Base-by-base conservation (phyloP, 2,888 invertebrate genomes). In the Leptothorax acervorum region DNA sequence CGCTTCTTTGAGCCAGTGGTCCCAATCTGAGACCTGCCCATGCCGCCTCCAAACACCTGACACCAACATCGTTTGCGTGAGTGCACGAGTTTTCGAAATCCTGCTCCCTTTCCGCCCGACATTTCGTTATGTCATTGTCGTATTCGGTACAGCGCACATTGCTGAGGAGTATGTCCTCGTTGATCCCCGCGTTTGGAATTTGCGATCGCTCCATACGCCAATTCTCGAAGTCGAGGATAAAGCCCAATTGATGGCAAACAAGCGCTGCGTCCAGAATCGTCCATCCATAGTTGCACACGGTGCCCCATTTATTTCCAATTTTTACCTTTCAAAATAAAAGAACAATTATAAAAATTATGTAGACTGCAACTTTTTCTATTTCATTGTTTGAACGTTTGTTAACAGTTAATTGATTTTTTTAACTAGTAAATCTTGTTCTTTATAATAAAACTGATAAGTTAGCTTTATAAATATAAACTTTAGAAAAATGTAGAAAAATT, bases 241-340 rank as follows among this genome's bases (percentile, higher is more conserved):
- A 96, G 0, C 99, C 99, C 87, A 99, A 95, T 95, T 99, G 99
- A 95, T 99, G 98, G 93, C 99, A 99, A 0, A 98, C 99, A 70
- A 99, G 95, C 0, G 99, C 98, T 0, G 99, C 99, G 93, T 98
- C 97, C 63, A 97, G 96, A 31, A 98, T 97, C 65, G 97, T 99
- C 99, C 99, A 99, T 66, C 98, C 98, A 93, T 99, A 98, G 95
- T 98, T 98, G 94, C 99, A 99, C 0, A 99, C 98, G 0, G 99
- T 99, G 53, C 99, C 99, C 99, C 99, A 99, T 93, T 97, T 97
- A 0, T 97, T 97, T 84, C 97, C 97, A 11, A 99, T 95, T 92
- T 97, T 96, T 0, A 99, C 96, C 95, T 97, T 60, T 51, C 12
- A 53, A 2, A 57, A 45, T n/a, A 71, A 45, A 48, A 73, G 2